Evolutionary conservation across 2,113 vertebrate species (phyloP).

Genomic region (Chelonoidis abingdonii): DNA sequence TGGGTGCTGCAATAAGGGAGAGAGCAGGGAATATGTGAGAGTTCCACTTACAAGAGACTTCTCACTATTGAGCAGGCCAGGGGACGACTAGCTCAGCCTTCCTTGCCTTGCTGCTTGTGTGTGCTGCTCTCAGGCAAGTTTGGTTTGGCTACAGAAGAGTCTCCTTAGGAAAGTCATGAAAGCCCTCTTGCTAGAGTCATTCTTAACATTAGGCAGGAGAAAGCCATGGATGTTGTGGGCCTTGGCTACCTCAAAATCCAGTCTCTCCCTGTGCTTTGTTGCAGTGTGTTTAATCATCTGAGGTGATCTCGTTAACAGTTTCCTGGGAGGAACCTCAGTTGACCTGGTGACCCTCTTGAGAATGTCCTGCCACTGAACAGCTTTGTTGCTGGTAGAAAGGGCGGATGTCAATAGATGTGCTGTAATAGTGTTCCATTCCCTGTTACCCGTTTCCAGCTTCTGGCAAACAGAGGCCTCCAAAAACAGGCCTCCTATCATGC

Average conservation of each 20-base stretch:
- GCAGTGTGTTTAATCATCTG: not conserved
- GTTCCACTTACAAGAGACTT: not conserved
- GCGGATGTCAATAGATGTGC: not conserved
- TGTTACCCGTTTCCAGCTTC: too few relatives aligned
- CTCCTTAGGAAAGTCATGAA: not conserved
- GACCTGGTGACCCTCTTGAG: too few relatives aligned
- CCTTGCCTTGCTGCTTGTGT: not conserved
- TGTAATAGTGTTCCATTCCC: not conserved
- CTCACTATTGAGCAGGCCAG: not conserved
- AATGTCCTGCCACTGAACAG: not conserved
- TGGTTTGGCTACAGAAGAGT: not conserved
- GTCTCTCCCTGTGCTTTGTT: not conserved
- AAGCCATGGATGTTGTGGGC: not conserved
- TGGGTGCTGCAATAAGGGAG: not conserved
- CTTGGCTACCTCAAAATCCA: not conserved
- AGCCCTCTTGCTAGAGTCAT: not conserved
- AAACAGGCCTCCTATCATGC: not conserved
- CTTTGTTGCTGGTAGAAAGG: not conserved
- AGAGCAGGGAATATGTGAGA: fast-evolving
- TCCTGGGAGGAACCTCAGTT: not conserved
- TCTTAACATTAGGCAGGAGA: not conserved
- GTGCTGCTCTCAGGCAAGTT: not conserved
- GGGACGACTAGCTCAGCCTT: not conserved
- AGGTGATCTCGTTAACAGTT: not conserved
- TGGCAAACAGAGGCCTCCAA: too few relatives aligned